Evolutionary conservation across 2,113 vertebrate genomes (phyloP).

Genomic region (Galbula dea): DNA sequence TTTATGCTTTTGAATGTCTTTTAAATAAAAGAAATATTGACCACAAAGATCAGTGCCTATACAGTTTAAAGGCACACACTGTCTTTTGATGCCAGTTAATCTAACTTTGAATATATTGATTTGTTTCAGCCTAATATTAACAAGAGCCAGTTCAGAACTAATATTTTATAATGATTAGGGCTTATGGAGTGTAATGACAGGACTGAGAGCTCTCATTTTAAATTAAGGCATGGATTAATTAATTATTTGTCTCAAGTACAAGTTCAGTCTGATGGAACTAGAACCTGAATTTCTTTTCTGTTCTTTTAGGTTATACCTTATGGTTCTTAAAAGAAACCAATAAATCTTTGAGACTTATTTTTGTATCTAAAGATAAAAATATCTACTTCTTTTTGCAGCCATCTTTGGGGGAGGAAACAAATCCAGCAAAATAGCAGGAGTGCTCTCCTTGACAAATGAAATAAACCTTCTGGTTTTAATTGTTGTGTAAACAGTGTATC

Average conservation of each 20-base stretch:
- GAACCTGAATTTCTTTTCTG: neutral
- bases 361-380: neutral
- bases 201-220: neutral
- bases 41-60: neutral
- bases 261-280: neutral
- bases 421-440: neutral
- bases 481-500: neutral
- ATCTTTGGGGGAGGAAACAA: neutral
- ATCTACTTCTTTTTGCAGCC: neutral
- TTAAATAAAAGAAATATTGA: neutral
- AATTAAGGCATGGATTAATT: neutral
- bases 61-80: neutral
- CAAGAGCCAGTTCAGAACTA: neutral
- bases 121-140: neutral
- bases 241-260: neutral
- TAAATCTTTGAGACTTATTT: neutral
- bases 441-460: neutral
- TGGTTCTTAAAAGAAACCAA: neutral
- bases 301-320: neutral
- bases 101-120: neutral
- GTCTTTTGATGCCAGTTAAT: neutral
- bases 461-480: neutral
- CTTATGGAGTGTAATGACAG: neutral
- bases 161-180: neutral
- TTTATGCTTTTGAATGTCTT: neutral